Conservation (phyloP, 2,888 invertebrate genomes). For the Barypeithes pellucidus region DNA sequence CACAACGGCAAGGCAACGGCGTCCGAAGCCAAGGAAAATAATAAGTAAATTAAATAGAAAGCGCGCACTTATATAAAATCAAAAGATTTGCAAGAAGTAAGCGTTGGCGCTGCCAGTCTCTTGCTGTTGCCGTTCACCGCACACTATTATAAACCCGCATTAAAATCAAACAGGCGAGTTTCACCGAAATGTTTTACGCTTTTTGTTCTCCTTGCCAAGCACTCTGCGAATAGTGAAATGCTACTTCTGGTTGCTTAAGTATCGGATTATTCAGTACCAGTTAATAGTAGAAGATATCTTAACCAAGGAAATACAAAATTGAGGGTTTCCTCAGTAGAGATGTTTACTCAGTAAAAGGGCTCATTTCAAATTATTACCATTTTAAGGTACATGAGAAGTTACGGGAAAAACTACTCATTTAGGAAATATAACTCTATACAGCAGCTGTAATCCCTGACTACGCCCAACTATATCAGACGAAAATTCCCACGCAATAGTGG, state of each 20-base stretch:
- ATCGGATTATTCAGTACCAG: not conserved
- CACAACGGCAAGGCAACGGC: slow-evolving; percentile 21
- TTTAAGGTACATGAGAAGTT: too few relatives aligned
- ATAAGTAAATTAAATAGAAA: slow-evolving; percentile 64
- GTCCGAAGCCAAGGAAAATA: slow-evolving; percentile 42
- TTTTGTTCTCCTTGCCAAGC: slow-evolving; percentile 24
- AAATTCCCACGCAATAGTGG: too few relatives aligned
- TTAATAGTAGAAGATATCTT: too few relatives aligned
- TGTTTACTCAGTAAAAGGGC: too few relatives aligned
- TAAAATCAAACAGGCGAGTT: slow-evolving; percentile 37
- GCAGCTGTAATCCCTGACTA: too few relatives aligned
- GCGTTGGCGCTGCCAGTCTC: slow-evolving; percentile 35
- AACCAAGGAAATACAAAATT: too few relatives aligned
- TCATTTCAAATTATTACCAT: too few relatives aligned
- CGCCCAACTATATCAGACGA: too few relatives aligned
- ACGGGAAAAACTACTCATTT: too few relatives aligned
- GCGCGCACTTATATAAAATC: slow-evolving; percentile 60
- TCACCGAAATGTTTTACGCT: slow-evolving; percentile 33
- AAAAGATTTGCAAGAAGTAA: slow-evolving; percentile 52
- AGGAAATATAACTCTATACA: too few relatives aligned
- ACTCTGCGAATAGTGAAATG: slow-evolving; percentile 19
- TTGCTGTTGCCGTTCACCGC: slow-evolving; percentile 48
- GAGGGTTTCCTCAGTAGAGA: too few relatives aligned
- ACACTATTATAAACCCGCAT: slow-evolving; percentile 41
- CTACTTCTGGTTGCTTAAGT: slow-evolving; percentile 2